Base-by-base conservation (phyloP, 1,140 invertebrate species). In the Diabrotica undecimpunctata region DNA sequence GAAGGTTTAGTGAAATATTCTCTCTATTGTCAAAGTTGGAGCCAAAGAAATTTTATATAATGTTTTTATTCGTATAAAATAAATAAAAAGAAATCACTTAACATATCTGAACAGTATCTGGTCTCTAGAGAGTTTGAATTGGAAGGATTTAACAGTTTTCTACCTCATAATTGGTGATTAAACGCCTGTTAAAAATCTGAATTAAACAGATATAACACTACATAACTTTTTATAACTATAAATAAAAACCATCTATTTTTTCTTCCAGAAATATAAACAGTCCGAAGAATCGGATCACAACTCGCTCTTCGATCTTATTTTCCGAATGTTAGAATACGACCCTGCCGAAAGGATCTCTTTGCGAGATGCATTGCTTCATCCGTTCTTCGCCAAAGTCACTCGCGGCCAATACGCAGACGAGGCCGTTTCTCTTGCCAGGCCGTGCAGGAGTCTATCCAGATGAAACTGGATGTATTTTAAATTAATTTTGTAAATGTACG, bases 251-350 rank as follows among this genome's bases (percentile, higher is more conserved):
- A 60, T 41, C 1, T 41, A 46, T 9, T 41, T 12, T 14, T 62
- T 56, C 37, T 69, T 69, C 70, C 85, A 98, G 93, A 88, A 96
- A 78, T 99, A 98, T 81, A 87, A 96, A 80, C 85, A 90, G 73
- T 86, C 82, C 65, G 94, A 95, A 62, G 92, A 95, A 73, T 88
- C 93, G 65, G 96, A 99, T 70, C 93, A 98, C 79, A 85, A 89
- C 64, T 88, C 95, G 73, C 81, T 99, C 68, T 98, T 99, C 81
- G 94, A 99, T 77, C 82, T 99, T 66, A 92, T 99, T 68, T 86
- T 89, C 69, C 88, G 89, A 80, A 99, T 99, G 97, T 81, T 99
- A 74, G 95, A 98, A 66, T 99, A 98, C 80, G 95, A 99, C 75
- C 96, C 97, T 25, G 84, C 86, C 10, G 88, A 93, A 74, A 85